Percentiles rank a stretch among this genome's conserved stretches.
phyloP scores from a whole-genome alignment of 2,888 invertebrate species.

The Zygogramma bicolorata region DNA sequence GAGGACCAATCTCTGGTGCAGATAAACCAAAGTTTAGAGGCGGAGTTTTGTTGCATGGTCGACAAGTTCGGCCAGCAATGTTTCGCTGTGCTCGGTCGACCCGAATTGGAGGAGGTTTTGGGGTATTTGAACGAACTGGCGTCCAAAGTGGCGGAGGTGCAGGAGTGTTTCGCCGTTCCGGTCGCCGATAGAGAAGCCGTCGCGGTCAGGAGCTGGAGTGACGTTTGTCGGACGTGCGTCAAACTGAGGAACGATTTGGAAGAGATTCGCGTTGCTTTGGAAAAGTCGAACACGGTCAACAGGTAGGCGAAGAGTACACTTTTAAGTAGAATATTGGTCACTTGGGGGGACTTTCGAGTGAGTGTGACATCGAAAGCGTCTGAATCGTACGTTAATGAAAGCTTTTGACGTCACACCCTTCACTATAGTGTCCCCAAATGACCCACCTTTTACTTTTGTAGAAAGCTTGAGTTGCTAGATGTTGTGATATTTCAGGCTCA shows the following conservation, averaged over 20 bases:
- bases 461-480: too few species aligned
- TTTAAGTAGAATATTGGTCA: too few species aligned
- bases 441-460: too few species aligned
- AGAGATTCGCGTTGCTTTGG: constrained; percentile 61
- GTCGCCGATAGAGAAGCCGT: constrained; percentile 41
- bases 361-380: too few species aligned
- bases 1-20: constrained; percentile 67
- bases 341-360: too few species aligned
- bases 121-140: constrained; percentile 55
- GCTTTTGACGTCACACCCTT: too few species aligned
- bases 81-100: constrained; percentile 66
- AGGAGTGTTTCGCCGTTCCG: constrained; percentile 51
- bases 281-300: constrained; percentile 56
- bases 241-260: constrained; percentile 71
- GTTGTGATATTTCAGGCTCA: too few species aligned
- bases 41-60: constrained; percentile 76
- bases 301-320: constrained; percentile 48
- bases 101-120: constrained; percentile 55
- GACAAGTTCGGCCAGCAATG: constrained; percentile 73
- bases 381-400: too few species aligned
- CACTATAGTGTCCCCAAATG: too few species aligned
- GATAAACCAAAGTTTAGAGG: constrained; percentile 70
- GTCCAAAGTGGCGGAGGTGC: constrained; percentile 53
- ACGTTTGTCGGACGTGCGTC: constrained; percentile 72
- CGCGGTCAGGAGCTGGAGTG: constrained; percentile 66